phyloP scores from a whole-genome alignment of 1,140 invertebrate genomes.

The Monomorium pharaonis region DNA sequence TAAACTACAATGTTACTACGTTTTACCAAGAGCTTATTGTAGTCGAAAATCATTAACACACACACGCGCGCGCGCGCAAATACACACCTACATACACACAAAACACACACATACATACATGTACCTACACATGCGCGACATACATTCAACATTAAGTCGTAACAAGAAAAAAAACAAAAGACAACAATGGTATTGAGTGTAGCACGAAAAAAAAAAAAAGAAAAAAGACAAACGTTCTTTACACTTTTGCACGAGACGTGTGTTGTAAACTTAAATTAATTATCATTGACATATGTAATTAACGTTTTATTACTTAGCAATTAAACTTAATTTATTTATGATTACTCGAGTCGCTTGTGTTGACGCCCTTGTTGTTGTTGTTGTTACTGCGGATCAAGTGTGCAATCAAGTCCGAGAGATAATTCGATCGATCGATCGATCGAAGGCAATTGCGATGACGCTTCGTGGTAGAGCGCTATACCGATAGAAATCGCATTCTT shows the following conservation, averaged over 20 bases:
- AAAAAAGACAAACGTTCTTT: slow-evolving; percentile 80
- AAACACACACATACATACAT: too few relatives aligned
- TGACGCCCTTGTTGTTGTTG: slow-evolving; percentile 74
- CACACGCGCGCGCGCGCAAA: too few relatives aligned
- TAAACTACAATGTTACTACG: slow-evolving; percentile 86
- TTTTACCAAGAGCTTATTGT: slow-evolving; percentile 86
- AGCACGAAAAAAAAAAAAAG: slow-evolving; percentile 74
- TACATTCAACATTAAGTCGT: slow-evolving; percentile 75
- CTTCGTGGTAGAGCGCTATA: neutral
- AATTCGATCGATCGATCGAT: too few relatives aligned
- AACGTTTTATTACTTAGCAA: slow-evolving; percentile 85
- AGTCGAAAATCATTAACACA: slow-evolving; percentile 84
- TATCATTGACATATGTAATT: slow-evolving; percentile 83
- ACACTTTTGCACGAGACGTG: slow-evolving; percentile 86
- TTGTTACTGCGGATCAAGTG: slow-evolving; percentile 10
- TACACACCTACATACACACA: slow-evolving; percentile 11
- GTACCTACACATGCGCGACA: too few relatives aligned
- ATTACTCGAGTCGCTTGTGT: slow-evolving; percentile 78
- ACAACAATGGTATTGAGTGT: slow-evolving; percentile 74
- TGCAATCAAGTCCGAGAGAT: slow-evolving; percentile 1
- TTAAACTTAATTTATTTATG: slow-evolving; percentile 84
- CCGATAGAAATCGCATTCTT: neutral
- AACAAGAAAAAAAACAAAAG: slow-evolving; percentile 73
- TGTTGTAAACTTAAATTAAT: slow-evolving; percentile 84
- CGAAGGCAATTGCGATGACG: neutral